Evolutionary conservation across 64 coral and sea anemone genomes (phyloP), one percentile per base, ranked within the genome.

Genomic region (Orbicella faveolata): DNA sequence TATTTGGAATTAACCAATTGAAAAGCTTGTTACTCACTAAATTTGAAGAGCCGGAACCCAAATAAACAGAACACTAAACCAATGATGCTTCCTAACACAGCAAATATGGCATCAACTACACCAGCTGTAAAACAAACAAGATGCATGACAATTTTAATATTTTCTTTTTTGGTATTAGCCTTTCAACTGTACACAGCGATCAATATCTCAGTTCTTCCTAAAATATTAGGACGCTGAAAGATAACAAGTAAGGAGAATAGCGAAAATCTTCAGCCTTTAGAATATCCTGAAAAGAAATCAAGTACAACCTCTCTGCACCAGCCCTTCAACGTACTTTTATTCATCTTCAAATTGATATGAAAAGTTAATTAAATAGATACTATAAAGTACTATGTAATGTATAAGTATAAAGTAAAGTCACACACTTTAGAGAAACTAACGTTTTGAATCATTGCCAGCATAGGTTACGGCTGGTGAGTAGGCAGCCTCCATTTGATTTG

Each of bases 391-490:
- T 41, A 41, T 41, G 39, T 41, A 41, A 2, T 41, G 44, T 48
- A 48, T 48, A 48, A 48, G 5, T 48, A 48, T 48, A 48, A 48
- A 48, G 5, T 48, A 48, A 0, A 48, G 44, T 48, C 5, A 48
- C 44, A 0, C 17, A 0, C 7, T 80, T 59, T 23, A 80, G 3
- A 35, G 20, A 19, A 63, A n/a, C 74, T 52, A 48, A 76, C 57
- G 30, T 65, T 39, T 41, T 23, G 65, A 39, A 52, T 52, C 6
- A 19, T 44, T 44, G 19, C 37, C 93, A 95, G 25, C 94, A 89
- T 99, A 99, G 25, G 84, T 96, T 10, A 77, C 81, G 0, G 64
- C 91, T 36, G 94, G 97, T 20, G 97, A 95, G 79, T 99, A 99
- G 20, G 94, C 97, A 0, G 97, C 88, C 44, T 99, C 97, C 33